A percentile compares a stretch with the other conserved stretches of the same genome.
Conservation (phyloP, 2,888 invertebrate species). For the Mesochorus sp. region DNA sequence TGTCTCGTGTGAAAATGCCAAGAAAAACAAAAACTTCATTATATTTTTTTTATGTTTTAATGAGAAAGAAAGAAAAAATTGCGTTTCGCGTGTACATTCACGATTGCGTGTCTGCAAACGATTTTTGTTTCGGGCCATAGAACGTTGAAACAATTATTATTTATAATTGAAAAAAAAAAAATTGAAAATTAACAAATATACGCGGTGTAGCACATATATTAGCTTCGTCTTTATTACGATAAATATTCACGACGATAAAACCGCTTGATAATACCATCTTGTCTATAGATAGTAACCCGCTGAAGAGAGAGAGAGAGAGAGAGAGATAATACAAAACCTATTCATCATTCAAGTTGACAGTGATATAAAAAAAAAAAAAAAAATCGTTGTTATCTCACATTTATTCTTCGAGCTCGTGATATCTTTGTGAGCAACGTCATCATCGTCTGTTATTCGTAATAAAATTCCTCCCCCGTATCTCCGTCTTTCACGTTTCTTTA, state of each 20-base stretch:
- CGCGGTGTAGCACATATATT: neutral
- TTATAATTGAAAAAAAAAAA: too few relatives aligned
- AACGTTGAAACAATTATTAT: too few relatives aligned
- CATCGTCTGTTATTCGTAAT: slow-evolving; percentile 26
- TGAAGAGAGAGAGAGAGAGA: neutral
- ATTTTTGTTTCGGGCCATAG: too few relatives aligned
- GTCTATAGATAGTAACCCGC: slow-evolving; percentile 12
- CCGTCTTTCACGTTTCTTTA: neutral
- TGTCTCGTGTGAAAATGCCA: neutral
- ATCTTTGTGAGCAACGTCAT: slow-evolving; percentile 52
- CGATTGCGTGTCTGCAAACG: too few relatives aligned
- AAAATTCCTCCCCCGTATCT: neutral
- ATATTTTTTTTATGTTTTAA: too few relatives aligned
- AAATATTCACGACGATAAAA: slow-evolving; percentile 15
- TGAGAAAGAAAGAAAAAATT: too few relatives aligned
- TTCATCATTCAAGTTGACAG: slow-evolving; percentile 21
- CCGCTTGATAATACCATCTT: slow-evolving; percentile 6
- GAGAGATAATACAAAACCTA: slow-evolving; percentile 17
- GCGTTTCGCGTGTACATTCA: too few relatives aligned
- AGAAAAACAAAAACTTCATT: neutral
- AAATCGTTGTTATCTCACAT: slow-evolving; percentile 33
- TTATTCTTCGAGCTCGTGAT: slow-evolving; percentile 19
- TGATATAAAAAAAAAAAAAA: slow-evolving; percentile 37
- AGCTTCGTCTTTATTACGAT: slow-evolving; percentile 28
- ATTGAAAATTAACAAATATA: too few relatives aligned